Base-by-base conservation (phyloP, 2,888 invertebrate species). In the Ectropis crepuscularia region DNA sequence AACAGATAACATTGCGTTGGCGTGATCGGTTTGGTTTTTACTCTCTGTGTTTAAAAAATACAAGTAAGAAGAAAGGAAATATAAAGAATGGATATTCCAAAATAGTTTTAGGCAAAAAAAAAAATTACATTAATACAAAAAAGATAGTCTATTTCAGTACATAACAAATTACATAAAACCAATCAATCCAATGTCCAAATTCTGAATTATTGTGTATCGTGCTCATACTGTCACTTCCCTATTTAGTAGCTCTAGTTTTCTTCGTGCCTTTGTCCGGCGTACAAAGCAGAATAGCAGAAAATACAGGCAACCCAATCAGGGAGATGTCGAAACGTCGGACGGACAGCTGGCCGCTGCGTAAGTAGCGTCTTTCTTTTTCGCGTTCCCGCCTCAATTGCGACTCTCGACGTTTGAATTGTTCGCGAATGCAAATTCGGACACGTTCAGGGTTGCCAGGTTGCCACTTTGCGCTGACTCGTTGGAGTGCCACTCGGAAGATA, bases 291-390 rank as follows among this genome's bases (percentile, higher is more conserved):
- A 65, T 57, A 79, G 82, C 80, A 79, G 64, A 65, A 65, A 61
- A 79, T 75, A 78, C 79, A 76, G 81, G 77, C 73, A 85, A 86
- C 84, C 85, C 84, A 86, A 86, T 86, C 84, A 84, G 75, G 77
- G 75, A 80, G 78, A 84, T 85, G 85, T 85, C 85, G 77, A 81
- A 81, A 79, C 73, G 82, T 83, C 83, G 53, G 72, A 62, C 72
- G 71, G 75, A 75, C 75, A 68, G 71, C 67, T 70, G 71, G 65
- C 50, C 63, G 73, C 67, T 69, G 67, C 71, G 71, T 71, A 69
- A 70, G 69, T 59, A 63, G 69, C 54, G 71, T 61, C 67, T 66
- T 73, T 73, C 75, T 74, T 75, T 75, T 72, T 73, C 71, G 63
- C 66, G 64, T 71, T 68, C 61, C 69, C 68, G 61, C 64, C 60